These are phyloP conservation scores for Egretta garzetta DNA, from an alignment of 2,113 vertebrate species.

Conservation along the genomic window DNA sequence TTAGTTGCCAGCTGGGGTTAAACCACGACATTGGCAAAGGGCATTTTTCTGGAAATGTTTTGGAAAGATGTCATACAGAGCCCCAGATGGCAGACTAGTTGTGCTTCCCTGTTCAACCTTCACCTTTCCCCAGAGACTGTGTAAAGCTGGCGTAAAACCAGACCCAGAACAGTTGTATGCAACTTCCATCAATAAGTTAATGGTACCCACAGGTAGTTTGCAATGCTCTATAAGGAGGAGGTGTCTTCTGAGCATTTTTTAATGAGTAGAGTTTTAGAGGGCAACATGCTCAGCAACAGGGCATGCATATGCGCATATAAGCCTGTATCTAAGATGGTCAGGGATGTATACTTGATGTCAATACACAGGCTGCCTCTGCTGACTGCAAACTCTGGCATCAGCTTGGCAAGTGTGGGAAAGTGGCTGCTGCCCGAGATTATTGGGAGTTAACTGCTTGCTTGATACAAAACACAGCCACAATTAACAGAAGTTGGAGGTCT, in stretches of 20 bases:
- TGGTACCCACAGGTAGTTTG: background rate
- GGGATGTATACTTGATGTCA: background rate
- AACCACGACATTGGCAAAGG: background rate
- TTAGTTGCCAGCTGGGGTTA: no score
- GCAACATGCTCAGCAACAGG: background rate
- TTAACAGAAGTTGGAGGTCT: background rate
- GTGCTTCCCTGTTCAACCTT: background rate
- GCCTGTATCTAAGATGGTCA: background rate
- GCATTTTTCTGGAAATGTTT: background rate
- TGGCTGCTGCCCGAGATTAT: background rate
- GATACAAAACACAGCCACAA: background rate
- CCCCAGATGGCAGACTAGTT: background rate
- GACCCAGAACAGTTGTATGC: background rate
- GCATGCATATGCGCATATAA: background rate
- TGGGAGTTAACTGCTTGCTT: background rate
- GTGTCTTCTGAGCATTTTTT: background rate
- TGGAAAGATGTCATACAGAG: background rate
- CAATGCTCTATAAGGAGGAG: background rate
- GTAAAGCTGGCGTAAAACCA: background rate
- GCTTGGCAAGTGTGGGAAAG: background rate
- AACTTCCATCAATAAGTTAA: background rate
- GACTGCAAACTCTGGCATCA: background rate
- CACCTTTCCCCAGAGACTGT: background rate
- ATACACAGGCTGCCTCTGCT: background rate
- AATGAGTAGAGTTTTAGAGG: background rate